Evolutionary conservation across 2,797 vertebrate species (phyloP), one percentile per base, ranked within the genome.

Genomic region (Okamejei kenojei): DNA sequence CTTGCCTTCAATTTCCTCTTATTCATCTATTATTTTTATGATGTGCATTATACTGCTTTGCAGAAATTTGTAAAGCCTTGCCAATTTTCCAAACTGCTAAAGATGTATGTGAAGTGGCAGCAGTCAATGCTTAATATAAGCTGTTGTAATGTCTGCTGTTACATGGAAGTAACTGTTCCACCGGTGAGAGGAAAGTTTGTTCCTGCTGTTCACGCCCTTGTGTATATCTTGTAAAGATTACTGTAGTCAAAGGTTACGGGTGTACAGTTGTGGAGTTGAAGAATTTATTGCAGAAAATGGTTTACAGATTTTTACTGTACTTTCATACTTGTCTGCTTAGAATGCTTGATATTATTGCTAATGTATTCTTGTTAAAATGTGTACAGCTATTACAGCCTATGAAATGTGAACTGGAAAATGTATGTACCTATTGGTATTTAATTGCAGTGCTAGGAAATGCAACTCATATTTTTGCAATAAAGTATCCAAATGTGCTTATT

Each of bases 401-500:
- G 94, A 95, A 94, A 94, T 95, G 95, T 93, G 94, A 86, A 73
- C 68, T 94, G 78, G 94, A 95, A 93, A 61, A 95, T 94, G 94
- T 82, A 77, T 94, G 93, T 94, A 94, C 71, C 90, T 54, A 92
- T 94, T 95, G 95, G 94, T 96, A 95, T 96, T 94, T 96, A 96
- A 97, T 96, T 96, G 96, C 96, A 96, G 95, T 95, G 96, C 96
- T 95, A 96, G 96, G 96, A 97, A 96, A 97, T 96, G 96, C 96
- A 97, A 97, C 96, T 96, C 97, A 97, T 97, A 97, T 97, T 97
- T 97, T 97, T 97, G 96, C 97, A 97, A 97, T 97, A 97, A 97
- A 97, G 97, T 97, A 97, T 97, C 96, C 97, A 97, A 81, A 92
- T 76, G 38, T 92, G 90, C 71, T 76, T 29, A 74, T 76, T 58